These are phyloP conservation scores for Heliconius cydno DNA, from an alignment of 2,888 invertebrate genomes.

Conservation along the genomic window DNA sequence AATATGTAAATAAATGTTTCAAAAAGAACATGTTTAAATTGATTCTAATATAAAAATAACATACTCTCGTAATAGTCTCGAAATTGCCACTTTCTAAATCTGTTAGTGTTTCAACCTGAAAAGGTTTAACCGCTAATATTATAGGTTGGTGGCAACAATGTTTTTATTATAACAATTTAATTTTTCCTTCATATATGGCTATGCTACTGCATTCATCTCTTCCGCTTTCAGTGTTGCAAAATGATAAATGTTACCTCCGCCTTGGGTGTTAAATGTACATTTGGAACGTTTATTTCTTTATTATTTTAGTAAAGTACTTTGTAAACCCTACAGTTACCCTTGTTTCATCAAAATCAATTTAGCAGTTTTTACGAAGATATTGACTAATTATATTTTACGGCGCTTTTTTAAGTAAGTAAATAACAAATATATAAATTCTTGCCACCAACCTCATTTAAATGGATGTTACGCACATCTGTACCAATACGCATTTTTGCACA, in stretches of 20 bases:
- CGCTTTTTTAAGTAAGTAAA: not conserved
- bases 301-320: not conserved
- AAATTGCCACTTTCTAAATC: constrained; percentile 43
- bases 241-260: constrained; percentile 23
- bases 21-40: not conserved
- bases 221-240: constrained; percentile 38
- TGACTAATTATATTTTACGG: not conserved
- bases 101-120: constrained; percentile 34
- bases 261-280: constrained; percentile 27
- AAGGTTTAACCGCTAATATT: constrained; percentile 32
- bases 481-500: constrained; percentile 59
- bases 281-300: not conserved
- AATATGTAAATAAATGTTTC: not conserved
- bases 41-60: not conserved
- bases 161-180: constrained; percentile 14
- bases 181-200: constrained; percentile 29
- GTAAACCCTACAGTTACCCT: not conserved
- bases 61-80: not conserved
- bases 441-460: constrained; percentile 59
- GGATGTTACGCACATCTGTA: constrained; percentile 60
- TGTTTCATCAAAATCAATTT: constrained; percentile 26
- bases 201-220: constrained; percentile 35
- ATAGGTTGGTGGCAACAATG: constrained; percentile 43
- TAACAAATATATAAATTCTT: constrained; percentile 12
- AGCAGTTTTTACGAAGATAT: not conserved